Conservation (phyloP, 2,888 invertebrate genomes). For the Teleogryllus oceanicus region DNA sequence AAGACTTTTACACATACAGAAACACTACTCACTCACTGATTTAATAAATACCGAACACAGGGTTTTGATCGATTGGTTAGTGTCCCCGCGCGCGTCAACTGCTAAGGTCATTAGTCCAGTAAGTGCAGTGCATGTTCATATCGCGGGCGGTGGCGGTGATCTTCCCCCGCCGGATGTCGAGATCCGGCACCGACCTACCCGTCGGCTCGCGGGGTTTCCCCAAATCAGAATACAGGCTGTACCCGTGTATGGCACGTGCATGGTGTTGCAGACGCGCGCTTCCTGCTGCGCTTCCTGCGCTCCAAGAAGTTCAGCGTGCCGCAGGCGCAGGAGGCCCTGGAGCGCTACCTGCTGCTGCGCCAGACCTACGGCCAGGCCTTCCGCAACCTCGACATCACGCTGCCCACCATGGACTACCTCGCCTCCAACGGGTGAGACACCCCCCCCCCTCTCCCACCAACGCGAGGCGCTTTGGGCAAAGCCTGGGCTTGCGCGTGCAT, state of each 20-base stretch:
- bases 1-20: background rate
- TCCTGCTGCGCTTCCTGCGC: slow-evolving; percentile 50
- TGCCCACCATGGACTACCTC: slow-evolving; percentile 44
- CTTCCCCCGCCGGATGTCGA: too few relatives aligned
- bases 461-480: too few relatives aligned
- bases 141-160: too few relatives aligned
- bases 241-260: too few relatives aligned
- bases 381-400: slow-evolving; percentile 43
- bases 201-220: background rate
- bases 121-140: too few relatives aligned
- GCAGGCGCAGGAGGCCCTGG: slow-evolving; percentile 45
- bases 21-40: background rate
- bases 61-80: background rate
- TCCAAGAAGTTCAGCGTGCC: slow-evolving; percentile 45
- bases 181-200: too few relatives aligned
- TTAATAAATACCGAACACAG: background rate
- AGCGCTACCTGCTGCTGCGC: slow-evolving; percentile 46
- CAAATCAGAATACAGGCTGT: too few relatives aligned
- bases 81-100: too few relatives aligned
- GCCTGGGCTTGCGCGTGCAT: too few relatives aligned
- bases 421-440: slow-evolving; percentile 43
- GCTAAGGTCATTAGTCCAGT: too few relatives aligned
- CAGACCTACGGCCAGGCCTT: slow-evolving; percentile 45
- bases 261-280: slow-evolving; percentile 47
- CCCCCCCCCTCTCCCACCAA: too few relatives aligned